Base-by-base conservation (phyloP, 1,140 invertebrate species). In the Episyrphus balteatus region DNA sequence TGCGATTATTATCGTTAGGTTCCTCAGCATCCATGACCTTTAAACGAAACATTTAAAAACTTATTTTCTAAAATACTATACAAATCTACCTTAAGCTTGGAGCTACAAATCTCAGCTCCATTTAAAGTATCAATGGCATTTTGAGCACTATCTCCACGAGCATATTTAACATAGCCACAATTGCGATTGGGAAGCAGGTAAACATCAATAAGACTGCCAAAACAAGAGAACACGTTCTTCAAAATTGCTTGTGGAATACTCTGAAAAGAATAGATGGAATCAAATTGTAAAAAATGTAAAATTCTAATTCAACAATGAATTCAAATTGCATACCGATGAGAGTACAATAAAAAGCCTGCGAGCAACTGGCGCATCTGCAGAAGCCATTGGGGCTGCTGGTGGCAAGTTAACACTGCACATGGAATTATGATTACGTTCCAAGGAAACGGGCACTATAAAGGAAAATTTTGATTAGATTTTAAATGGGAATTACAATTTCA, bases 1-100 rank as follows among this genome's bases (percentile, higher is more conserved):
- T 65, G 12, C 62, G 54, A 17, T 58, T 57, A 31, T 53, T 56
- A 39, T 65, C 69, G 51, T 71, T 76, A 15, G 76, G 77, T 51
- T 92, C 90, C 65, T 94, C 88, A 9, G 92, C 92, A 66, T 88
- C 82, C 62, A 94, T 75, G 6, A 95, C 92, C 70, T 93, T 90
- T 31, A 92, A 31, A n/a, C n/a, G n/a, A 19, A n/a, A n/a, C n/a
- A n/a, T n/a, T n/a, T 44, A 31, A 2, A 50, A 41, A 42, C 33
- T 10, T 13, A 5, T 12, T 32, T n/a, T n/a, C n/a, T n/a, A n/a
- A 7, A 38, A 50, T 12, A 36, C 12, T 36, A 5, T n/a, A 11
- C 5, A 18, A 19, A 13, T 19, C 11, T 48, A 65, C 63, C 54
- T 67, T 67, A 17, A 67, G 62, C 47, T 84, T 75, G 12, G 86